Evolutionary conservation across 2,888 invertebrate species (phyloP).

Genomic region (Macropis europaea): DNA sequence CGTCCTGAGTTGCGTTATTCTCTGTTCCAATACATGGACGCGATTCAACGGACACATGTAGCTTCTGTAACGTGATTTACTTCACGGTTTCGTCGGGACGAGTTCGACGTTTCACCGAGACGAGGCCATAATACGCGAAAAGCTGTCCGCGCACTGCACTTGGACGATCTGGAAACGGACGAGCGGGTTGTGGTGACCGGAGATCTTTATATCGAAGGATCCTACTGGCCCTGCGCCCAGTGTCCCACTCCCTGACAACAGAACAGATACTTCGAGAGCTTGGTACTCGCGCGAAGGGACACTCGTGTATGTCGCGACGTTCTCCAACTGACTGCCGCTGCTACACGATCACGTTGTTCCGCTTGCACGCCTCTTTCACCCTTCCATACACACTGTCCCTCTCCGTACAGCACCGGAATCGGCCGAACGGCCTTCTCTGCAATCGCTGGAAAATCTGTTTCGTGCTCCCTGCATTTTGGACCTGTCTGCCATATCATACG

Average conservation of each 20-base stretch:
- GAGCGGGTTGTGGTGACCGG: conserved; percentile 54
- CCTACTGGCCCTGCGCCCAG: conserved; percentile 65
- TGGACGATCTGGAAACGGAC: conserved; percentile 67
- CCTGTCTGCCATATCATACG: too few species aligned
- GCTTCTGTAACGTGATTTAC: too few species aligned
- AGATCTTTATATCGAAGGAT: conserved; percentile 63
- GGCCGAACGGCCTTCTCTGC: not conserved
- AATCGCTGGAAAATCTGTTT: conserved; percentile 2
- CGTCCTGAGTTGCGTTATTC: conserved; percentile 22
- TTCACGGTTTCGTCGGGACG: conserved; percentile 5
- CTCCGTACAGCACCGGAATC: not conserved
- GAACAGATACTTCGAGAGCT: not conserved
- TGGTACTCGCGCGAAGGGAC: conserved; percentile 25
- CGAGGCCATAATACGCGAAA: conserved; percentile 13
- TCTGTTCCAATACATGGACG: conserved; percentile 3
- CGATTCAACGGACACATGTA: conserved; percentile 14
- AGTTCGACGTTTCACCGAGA: not conserved
- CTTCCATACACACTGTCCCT: conserved; percentile 37
- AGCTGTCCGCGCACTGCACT: conserved; percentile 68
- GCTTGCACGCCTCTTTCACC: conserved; percentile 50
- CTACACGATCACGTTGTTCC: conserved; percentile 47
- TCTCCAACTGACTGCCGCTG: conserved; percentile 53
- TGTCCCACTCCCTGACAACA: conserved; percentile 50
- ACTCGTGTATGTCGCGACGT: conserved; percentile 57
- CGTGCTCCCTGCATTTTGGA: not conserved